Evolutionary conservation across 2,888 invertebrate genomes (phyloP), one percentile per base, ranked within the genome.

Genomic region (Dolichomitus sp.): DNA sequence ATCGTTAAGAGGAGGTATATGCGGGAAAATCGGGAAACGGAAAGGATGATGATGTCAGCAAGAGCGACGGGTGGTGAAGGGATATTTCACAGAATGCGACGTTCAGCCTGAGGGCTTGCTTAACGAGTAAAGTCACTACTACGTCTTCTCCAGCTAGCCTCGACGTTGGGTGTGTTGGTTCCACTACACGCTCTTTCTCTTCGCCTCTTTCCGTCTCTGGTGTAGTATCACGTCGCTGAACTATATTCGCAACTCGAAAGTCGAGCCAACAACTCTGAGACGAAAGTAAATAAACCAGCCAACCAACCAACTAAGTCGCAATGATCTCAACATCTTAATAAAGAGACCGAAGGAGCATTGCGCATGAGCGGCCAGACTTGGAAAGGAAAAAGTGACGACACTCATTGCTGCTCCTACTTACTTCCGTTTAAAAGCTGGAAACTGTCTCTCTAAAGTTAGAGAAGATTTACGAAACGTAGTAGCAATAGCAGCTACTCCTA

Each of bases 71-170:
- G 73, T 33, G 54, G 52, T 37, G 19, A 52, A 68, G 52, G 74
- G 57, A 78, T 83, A 68, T 75, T 77, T 80, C 76, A 80, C 68
- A 83, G 83, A 85, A 84, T 45, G 75, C 70, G 50, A 57, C 61
- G 72, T 65, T 70, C 80, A 87, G 89, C 91, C 89, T 63, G 82
- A 79, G 89, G 90, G 89, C 87, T 89, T 89, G 87, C 88, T 89
- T 91, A 91, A 91, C 90, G 88, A 91, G 89, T 90, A 90, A 90
- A 91, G 89, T 90, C 90, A 85, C 86, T 85, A 80, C 79, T 81
- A 80, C 78, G 65, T 66, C 73, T 73, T 65, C 80, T 57, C 81
- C 63, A 17, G 50, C 61, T 57, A 73, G 45, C 52, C 68, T 70
- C 65, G 54, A 48, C 52, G 69, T 66, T 50, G 52, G 57, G 57